These are phyloP conservation scores for Notamacropus eugenii DNA, from an alignment of 2,797 vertebrate genomes.

Conservation along the genomic window DNA sequence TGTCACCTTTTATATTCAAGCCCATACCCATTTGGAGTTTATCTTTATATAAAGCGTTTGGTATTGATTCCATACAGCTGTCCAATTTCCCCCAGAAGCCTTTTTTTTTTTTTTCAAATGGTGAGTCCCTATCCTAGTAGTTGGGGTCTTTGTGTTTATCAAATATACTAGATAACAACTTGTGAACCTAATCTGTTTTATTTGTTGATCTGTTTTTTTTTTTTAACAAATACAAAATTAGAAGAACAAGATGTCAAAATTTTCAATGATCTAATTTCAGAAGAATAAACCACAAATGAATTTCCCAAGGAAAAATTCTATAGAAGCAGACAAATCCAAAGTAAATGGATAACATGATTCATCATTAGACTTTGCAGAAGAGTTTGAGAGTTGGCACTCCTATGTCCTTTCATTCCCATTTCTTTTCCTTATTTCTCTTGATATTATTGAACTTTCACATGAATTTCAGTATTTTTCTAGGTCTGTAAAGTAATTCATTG, in stretches of 20 bases:
- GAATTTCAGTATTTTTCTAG: background rate
- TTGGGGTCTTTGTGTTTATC: background rate
- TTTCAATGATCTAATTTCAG: no score
- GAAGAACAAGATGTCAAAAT: no score
- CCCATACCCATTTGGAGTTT: background rate
- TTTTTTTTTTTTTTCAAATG: background rate
- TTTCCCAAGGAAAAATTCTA: no score
- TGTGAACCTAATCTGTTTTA: background rate
- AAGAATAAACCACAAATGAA: no score
- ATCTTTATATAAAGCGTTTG: background rate
- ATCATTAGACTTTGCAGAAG: background rate
- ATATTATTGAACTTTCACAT: background rate
- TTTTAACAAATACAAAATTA: background rate
- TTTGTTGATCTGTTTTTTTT: background rate
- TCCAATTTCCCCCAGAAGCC: background rate
- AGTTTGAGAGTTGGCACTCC: background rate
- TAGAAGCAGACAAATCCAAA: no score
- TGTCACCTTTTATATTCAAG: background rate
- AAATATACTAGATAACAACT: background rate
- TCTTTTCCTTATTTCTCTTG: background rate
- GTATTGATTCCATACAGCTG: background rate
- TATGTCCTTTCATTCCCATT: background rate
- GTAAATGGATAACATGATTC: no score
- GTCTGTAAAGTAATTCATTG: background rate
- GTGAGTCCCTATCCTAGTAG: background rate